Evolutionary conservation across 2,797 vertebrate genomes (phyloP).

Genomic region (Sebastes hopkinsi): DNA sequence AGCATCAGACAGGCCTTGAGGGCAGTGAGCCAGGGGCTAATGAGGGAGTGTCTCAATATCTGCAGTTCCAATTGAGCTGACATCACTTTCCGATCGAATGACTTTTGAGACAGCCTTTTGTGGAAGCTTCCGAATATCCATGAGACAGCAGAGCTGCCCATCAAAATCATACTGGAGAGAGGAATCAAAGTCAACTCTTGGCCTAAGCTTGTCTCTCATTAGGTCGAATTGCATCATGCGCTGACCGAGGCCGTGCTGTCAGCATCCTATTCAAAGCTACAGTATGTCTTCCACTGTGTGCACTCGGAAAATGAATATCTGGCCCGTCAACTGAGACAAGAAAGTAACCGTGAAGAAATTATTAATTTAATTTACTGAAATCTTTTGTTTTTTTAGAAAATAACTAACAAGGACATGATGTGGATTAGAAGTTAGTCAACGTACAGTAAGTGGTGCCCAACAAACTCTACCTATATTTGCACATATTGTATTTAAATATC

Average conservation of each 20-base stretch:
- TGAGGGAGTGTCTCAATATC: constrained; percentile 30
- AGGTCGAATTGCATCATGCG: constrained; percentile 10
- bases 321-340: not conserved
- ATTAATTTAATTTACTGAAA: not conserved
- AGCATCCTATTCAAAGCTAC: not conserved
- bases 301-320: not conserved
- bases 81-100: constrained; percentile 38
- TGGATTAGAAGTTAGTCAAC: not conserved
- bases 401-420: not conserved
- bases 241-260: constrained; percentile 2
- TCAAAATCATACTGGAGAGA: constrained; percentile 28
- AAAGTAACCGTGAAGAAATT: not conserved
- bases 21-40: constrained; percentile 36
- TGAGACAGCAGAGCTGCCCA: constrained; percentile 33
- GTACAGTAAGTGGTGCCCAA: not conserved
- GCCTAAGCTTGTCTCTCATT: constrained; percentile 43
- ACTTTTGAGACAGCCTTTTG: constrained; percentile 33
- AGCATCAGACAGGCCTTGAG: constrained; percentile 24
- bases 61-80: constrained; percentile 33
- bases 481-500: not conserved
- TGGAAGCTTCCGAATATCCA: constrained; percentile 20
- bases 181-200: constrained; percentile 36
- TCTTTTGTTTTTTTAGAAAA: not conserved
- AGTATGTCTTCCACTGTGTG: not conserved
- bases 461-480: not conserved